A percentile compares a stretch with the other conserved stretches of the same genome.
Conservation (phyloP, 1,140 invertebrate species). For the Aphelenchoides besseyi region DNA sequence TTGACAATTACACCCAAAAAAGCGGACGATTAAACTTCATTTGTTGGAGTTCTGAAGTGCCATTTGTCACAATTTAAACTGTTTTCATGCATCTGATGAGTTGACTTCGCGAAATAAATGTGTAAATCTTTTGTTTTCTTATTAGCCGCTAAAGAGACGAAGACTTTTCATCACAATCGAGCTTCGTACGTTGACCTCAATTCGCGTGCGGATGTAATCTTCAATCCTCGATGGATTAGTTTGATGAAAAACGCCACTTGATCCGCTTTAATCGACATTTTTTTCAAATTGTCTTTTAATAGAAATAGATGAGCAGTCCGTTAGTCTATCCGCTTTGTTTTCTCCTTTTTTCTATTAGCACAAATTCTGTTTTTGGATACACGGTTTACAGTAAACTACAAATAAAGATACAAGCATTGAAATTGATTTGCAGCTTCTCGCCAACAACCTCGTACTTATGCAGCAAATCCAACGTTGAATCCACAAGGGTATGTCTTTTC, state of each 20-base stretch:
- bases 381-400: not conserved
- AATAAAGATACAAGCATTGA: not conserved
- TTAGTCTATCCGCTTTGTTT: not conserved
- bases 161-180: not conserved
- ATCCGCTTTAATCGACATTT: not conserved
- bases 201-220: not conserved
- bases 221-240: too few relatives aligned
- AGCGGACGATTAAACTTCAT: not conserved
- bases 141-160: not conserved
- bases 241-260: not conserved
- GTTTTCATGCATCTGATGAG: not conserved
- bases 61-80: not conserved
- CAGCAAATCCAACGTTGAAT: conserved; percentile 2
- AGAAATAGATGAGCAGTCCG: not conserved
- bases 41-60: not conserved
- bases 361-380: not conserved
- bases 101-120: not conserved
- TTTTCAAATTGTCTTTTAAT: not conserved
- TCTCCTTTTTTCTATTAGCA: not conserved
- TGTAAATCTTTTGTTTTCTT: not conserved
- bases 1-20: conserved; percentile 18
- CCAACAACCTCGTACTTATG: not conserved
- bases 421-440: not conserved
- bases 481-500: not conserved
- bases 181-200: not conserved